A percentile compares a stretch with the other conserved stretches of the same genome.
These are phyloP conservation scores for Parnassius smintheus DNA, from an alignment of 2,888 invertebrate species.

Conservation along the genomic window DNA sequence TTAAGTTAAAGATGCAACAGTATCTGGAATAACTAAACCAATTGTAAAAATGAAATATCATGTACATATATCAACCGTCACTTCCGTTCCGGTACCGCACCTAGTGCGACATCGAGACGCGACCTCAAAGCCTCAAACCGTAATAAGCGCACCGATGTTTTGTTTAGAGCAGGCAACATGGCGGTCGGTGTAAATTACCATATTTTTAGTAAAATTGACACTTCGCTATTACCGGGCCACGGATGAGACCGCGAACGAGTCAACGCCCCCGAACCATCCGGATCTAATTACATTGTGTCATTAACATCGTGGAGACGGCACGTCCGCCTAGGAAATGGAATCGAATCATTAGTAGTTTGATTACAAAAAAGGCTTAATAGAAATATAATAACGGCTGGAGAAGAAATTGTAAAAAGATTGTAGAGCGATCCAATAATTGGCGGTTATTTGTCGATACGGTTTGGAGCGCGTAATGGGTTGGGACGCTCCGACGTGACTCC, in stretches of 20 bases:
- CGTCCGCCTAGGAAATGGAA: constrained; percentile 81
- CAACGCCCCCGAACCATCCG: constrained; percentile 78
- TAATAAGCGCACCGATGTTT: constrained; percentile 12
- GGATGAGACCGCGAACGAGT: constrained; percentile 65
- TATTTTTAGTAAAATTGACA: constrained; percentile 77
- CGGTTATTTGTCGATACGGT: constrained; percentile 81
- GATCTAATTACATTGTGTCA: constrained; percentile 80
- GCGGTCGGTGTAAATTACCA: constrained; percentile 63
- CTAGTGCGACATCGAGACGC: constrained; percentile 13
- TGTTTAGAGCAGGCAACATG: constrained; percentile 39
- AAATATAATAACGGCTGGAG: constrained; percentile 80
- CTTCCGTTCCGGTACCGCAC: constrained; percentile 20
- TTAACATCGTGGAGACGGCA: constrained; percentile 77
- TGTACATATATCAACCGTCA: not conserved
- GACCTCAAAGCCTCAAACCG: constrained; percentile 6
- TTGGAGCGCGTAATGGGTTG: constrained; percentile 77
- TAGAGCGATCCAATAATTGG: constrained; percentile 81
- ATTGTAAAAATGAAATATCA: not conserved
- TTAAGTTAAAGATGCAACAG: too few relatives aligned
- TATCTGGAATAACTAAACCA: too few relatives aligned
- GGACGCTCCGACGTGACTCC: constrained; percentile 74
- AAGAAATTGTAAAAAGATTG: constrained; percentile 82
- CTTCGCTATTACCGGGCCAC: constrained; percentile 64
- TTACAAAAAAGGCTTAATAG: constrained; percentile 82
- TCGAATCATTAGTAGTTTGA: constrained; percentile 82